Conservation (phyloP, 2,113 vertebrate genomes). For the Marmota monax region DNA sequence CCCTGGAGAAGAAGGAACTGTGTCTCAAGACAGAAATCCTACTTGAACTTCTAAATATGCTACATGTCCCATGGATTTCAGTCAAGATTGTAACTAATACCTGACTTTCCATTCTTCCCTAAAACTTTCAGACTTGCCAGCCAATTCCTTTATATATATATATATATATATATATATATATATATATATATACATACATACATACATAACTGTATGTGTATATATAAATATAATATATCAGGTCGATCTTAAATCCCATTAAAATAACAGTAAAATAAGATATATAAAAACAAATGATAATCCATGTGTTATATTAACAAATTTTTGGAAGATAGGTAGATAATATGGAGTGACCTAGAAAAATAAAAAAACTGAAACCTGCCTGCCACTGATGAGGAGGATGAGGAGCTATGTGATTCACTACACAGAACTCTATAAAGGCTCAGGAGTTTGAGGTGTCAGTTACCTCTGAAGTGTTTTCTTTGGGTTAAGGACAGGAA, state of each 20-base stretch:
- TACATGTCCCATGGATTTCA: background rate
- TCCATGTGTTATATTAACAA: background rate
- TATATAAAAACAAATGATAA: background rate
- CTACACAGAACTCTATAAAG: background rate
- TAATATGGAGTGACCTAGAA: background rate
- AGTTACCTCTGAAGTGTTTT: background rate
- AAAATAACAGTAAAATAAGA: background rate
- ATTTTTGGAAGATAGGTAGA: background rate
- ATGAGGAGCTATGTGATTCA: background rate
- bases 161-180: background rate
- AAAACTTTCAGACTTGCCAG: background rate
- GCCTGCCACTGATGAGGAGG: background rate
- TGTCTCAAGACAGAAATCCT: background rate
- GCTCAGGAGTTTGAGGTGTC: background rate
- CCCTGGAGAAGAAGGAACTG: background rate
- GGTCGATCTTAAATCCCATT: background rate
- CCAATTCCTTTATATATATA: background rate
- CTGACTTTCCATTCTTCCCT: background rate
- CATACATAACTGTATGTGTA: background rate
- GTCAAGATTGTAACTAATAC: too few species aligned
- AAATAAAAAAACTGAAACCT: background rate
- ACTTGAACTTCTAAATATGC: background rate
- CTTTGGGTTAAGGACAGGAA: background rate
- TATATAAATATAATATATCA: too few species aligned
- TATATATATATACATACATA: too few species aligned